Conservation (phyloP, 1,140 invertebrate species). For the Lepidostoma basale region DNA sequence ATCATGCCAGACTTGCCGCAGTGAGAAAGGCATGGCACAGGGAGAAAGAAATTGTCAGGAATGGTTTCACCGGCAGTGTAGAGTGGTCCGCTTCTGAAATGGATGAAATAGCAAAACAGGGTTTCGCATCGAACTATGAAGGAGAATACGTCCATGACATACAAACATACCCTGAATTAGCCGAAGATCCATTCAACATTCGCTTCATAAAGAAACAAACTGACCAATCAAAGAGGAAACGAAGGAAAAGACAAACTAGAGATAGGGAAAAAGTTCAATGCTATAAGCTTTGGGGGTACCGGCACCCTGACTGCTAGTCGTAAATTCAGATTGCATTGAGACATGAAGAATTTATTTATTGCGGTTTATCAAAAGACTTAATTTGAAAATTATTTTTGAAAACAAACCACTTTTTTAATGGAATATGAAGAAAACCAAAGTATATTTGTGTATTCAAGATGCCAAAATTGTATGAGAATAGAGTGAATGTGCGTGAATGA, state of each 20-base stretch:
- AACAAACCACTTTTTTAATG: slow-evolving; percentile 40
- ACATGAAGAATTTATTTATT: slow-evolving; percentile 33
- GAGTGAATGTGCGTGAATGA: slow-evolving; percentile 43
- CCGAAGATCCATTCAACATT: slow-evolving; percentile 95
- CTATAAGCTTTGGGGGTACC: slow-evolving; percentile 14
- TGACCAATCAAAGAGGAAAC: slow-evolving; percentile 66
- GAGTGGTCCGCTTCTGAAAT: slow-evolving; percentile 81
- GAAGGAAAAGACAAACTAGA: slow-evolving; percentile 64
- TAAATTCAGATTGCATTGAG: slow-evolving; percentile 35
- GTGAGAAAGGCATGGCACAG: slow-evolving; percentile 90
- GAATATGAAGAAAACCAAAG: slow-evolving; percentile 45
- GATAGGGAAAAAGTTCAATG: slow-evolving; percentile 48
- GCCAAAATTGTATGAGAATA: slow-evolving; percentile 45
- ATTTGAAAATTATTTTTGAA: slow-evolving; percentile 47
- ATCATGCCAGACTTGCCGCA: slow-evolving; percentile 85
- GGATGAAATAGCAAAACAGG: slow-evolving; percentile 86
- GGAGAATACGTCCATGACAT: slow-evolving; percentile 91
- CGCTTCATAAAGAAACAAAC: slow-evolving; percentile 82
- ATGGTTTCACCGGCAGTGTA: slow-evolving; percentile 73
- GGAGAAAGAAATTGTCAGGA: slow-evolving; percentile 82
- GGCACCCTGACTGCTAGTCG: slow-evolving; percentile 42
- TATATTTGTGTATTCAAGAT: slow-evolving; percentile 48
- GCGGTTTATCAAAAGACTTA: slow-evolving; percentile 42
- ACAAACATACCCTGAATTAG: slow-evolving; percentile 85
- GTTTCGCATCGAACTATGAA: slow-evolving; percentile 82